These are phyloP conservation scores for Cephalopholis sonnerati DNA, from an alignment of 2,113 vertebrate genomes.

Conservation along the genomic window DNA sequence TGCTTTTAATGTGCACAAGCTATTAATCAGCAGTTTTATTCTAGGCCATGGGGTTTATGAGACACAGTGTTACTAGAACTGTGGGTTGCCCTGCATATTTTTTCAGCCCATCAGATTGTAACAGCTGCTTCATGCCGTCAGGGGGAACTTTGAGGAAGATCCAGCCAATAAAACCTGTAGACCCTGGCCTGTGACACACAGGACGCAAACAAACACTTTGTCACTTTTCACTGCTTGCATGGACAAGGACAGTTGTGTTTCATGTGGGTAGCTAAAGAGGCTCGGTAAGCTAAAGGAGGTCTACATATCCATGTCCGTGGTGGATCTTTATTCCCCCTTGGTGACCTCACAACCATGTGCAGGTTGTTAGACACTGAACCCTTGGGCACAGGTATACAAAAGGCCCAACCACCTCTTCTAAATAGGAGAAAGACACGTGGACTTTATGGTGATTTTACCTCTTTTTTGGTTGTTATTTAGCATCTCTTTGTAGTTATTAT, in stretches of 20 bases:
- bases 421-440: too few relatives aligned
- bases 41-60: conserved; percentile 71
- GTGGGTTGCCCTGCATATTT: conserved; percentile 36
- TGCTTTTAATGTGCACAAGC: conserved; percentile 78
- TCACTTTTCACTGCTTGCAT: conserved; percentile 17
- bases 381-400: too few relatives aligned
- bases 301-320: neutral
- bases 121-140: conserved; percentile 55
- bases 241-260: conserved; percentile 12
- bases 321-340: neutral
- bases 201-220: conserved; percentile 23
- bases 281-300: neutral
- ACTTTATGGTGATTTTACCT: too few relatives aligned
- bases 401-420: too few relatives aligned
- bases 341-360: neutral
- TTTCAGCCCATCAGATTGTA: conserved; percentile 26
- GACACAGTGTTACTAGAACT: conserved; percentile 68
- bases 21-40: conserved; percentile 82
- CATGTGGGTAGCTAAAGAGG: neutral
- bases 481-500: too few relatives aligned
- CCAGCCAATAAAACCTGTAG: conserved; percentile 47
- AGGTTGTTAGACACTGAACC: neutral
- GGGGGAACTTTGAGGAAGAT: conserved; percentile 43
- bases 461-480: too few relatives aligned
- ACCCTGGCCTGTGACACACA: conserved; percentile 46